phyloP scores from a whole-genome alignment of 2,797 vertebrate species.

The Falco novaeseelandiae region DNA sequence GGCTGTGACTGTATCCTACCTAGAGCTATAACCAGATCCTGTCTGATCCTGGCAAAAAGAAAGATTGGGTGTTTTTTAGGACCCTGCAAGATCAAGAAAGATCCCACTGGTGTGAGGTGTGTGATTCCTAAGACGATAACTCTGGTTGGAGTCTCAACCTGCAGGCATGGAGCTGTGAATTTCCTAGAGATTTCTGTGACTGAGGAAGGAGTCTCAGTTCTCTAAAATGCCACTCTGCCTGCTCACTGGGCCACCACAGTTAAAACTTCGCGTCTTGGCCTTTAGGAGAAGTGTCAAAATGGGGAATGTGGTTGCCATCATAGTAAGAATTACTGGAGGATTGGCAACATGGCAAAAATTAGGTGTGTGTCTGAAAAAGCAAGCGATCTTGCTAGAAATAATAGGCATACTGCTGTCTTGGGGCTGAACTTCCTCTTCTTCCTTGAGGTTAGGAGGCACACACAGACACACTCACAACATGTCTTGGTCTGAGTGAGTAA shows the following conservation, averaged over 20 bases:
- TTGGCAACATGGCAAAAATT: background rate
- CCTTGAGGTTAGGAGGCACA: background rate
- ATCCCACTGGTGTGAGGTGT: background rate
- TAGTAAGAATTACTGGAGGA: background rate
- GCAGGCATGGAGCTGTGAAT: background rate
- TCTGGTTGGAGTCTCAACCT: background rate
- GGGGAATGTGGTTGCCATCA: fast-evolving
- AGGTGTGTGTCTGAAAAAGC: background rate
- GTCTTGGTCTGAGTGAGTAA: background rate
- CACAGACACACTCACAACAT: background rate
- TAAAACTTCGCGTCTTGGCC: background rate
- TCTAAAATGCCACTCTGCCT: fast-evolving
- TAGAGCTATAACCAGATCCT: background rate
- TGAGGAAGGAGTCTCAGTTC: background rate
- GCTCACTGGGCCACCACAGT: background rate
- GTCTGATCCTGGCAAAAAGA: background rate
- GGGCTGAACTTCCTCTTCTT: background rate
- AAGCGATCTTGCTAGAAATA: background rate
- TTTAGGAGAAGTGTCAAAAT: background rate
- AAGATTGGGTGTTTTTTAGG: background rate
- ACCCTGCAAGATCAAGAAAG: background rate
- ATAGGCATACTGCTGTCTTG: background rate
- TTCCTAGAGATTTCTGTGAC: background rate
- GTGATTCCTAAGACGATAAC: background rate
- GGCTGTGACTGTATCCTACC: background rate